Conservation (phyloP, 2,113 vertebrate genomes). For the Austrofundulus limnaeus region DNA sequence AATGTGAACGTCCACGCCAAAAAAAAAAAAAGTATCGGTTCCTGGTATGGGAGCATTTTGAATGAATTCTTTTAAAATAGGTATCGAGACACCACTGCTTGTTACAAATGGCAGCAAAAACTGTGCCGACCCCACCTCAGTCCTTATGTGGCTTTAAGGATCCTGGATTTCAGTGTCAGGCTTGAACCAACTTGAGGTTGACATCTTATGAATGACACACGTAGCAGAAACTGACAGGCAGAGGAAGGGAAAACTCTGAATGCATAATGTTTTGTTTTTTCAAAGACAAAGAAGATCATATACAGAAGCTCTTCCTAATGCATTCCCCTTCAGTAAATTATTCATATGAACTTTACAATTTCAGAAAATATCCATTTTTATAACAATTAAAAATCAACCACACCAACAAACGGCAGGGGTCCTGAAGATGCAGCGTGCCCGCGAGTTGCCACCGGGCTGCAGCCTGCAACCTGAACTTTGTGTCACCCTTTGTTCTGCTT, state of each 20-base stretch:
- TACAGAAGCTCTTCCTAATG: background rate
- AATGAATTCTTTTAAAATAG: too few species aligned
- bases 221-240: background rate
- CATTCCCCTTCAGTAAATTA: background rate
- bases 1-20: too few species aligned
- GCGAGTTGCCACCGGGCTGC: background rate
- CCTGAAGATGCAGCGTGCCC: background rate
- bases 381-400: slow-evolving; percentile 6
- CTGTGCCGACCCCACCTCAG: background rate
- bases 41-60: too few species aligned
- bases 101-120: background rate
- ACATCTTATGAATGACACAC: slow-evolving; percentile 33
- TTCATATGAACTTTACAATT: slow-evolving; percentile 3
- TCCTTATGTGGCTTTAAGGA: background rate
- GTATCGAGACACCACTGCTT: too few species aligned
- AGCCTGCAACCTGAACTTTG: slow-evolving; percentile 24
- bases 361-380: background rate
- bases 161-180: background rate
- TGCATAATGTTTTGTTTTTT: background rate
- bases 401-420: background rate
- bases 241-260: background rate
- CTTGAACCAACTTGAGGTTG: slow-evolving; percentile 24
- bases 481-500: slow-evolving; percentile 34
- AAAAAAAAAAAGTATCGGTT: too few species aligned
- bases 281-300: background rate